Evolutionary conservation across 2,113 vertebrate genomes (phyloP), one percentile per base, ranked within the genome.

Genomic region (Erpornis zantholeuca): DNA sequence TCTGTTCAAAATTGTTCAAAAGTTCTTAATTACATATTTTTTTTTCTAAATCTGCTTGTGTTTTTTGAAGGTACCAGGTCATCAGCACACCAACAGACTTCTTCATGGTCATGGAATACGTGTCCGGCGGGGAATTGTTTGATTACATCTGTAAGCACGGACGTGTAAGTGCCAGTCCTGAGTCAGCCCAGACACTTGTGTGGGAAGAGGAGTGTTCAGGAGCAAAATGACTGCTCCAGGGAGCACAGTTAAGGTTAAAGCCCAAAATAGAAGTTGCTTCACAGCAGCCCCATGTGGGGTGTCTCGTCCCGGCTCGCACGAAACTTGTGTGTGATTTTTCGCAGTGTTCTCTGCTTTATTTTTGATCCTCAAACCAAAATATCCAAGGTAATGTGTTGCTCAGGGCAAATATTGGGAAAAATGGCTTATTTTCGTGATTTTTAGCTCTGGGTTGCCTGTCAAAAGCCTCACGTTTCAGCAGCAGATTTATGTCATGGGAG

Each of bases 61-160:
- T 93, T 92, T 92, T 96, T 92, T 91, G 90, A 94, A 99, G 99
- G 96, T 99, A 99, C 97, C 99, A 99, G 97, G 99, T 99, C 94
- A 99, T 99, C 97, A 99, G 99, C 91, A 99, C 99, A 0, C 99
- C 99, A 7, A 99, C 99, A 11, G 99, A 99, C 91, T 99, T 99
- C 98, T 99, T 99, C 97, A 99, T 99, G 99, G 99, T 99, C 45
- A 99, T 99, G 99, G 99, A 99, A 73, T 99, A 99, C 12, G 99
- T 99, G 56, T 99, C 99, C 5, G 99, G 99, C 7, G 99, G 99
- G 23, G 99, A 99, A 96, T 97, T 99, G 89, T 99, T 99, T 95
- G 99, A 99, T 97, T 99, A 99, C 98, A 99, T 99, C 98, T 99
- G 99, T 97, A 99, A 99, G 98, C 98, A 99, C 8, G 99, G 99